phyloP scores from a whole-genome alignment of 2,113 vertebrate species.

The Halichoerus grypus region DNA sequence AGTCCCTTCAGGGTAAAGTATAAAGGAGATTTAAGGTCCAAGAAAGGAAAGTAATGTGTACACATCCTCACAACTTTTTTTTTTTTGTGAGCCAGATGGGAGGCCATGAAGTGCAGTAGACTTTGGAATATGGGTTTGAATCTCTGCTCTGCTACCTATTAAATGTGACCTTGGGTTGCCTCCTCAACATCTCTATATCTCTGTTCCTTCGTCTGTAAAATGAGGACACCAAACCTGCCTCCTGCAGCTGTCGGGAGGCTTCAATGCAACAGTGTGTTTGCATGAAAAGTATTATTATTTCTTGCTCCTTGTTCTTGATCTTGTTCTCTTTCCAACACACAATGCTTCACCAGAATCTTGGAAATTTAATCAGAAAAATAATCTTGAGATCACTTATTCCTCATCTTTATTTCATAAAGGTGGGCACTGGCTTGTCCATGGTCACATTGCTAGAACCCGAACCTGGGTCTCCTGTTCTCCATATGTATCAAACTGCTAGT shows the following conservation, averaged over 20 bases:
- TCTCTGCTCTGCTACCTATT: neutral
- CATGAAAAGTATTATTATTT: neutral
- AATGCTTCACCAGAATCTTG: neutral
- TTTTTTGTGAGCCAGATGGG: neutral
- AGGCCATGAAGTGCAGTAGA: neutral
- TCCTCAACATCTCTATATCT: neutral
- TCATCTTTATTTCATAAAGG: neutral
- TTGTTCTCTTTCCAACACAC: neutral
- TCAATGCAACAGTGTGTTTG: neutral
- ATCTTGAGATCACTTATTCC: neutral
- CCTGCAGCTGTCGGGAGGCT: neutral
- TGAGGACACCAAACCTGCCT: neutral
- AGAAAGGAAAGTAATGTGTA: neutral
- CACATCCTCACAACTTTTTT: neutral
- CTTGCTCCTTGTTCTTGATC: neutral
- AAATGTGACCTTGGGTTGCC: neutral
- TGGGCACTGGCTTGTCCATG: neutral
- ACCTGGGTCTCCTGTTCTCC: neutral
- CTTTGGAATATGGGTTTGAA: neutral
- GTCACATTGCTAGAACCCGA: neutral
- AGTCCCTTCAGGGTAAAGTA: neutral
- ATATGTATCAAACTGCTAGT: neutral
- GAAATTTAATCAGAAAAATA: constrained; percentile 20
- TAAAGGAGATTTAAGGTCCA: neutral
- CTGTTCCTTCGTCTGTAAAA: neutral